Conservation (phyloP, 2,797 vertebrate species). For the Holocentrus rufus region DNA sequence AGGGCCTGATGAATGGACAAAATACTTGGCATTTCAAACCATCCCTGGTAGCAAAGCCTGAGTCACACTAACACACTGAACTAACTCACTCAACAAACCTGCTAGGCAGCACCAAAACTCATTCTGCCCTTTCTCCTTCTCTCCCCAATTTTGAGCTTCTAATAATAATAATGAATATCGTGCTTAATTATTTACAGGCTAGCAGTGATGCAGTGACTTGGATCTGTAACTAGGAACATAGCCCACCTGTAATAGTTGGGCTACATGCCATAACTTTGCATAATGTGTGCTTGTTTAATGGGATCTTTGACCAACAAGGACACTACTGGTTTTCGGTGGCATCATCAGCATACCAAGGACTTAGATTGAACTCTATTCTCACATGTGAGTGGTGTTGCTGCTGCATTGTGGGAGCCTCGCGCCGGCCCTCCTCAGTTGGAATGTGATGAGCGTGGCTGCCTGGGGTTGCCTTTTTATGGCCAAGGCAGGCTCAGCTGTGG, state of each 20-base stretch:
- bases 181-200: not conserved
- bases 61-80: too few relatives aligned
- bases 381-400: conserved; percentile 13
- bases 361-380: not conserved
- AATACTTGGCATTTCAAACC: not conserved
- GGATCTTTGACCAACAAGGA: not conserved
- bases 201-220: too few relatives aligned
- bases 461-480: conserved; percentile 75
- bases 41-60: not conserved
- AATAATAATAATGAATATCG: not conserved
- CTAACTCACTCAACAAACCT: not conserved
- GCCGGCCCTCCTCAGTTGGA: conserved; percentile 35
- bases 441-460: conserved; percentile 29
- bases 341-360: not conserved
- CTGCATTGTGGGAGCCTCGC: conserved; percentile 7
- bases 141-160: not conserved
- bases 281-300: not conserved
- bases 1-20: not conserved
- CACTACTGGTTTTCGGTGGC: not conserved
- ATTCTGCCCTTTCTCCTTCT: not conserved
- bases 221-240: too few relatives aligned
- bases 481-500: conserved; percentile 53
- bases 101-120: not conserved
- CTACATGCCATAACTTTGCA: too few relatives aligned
- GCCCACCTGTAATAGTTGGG: too few relatives aligned